Base-by-base conservation (phyloP, 2,888 invertebrate genomes). In the Leucozona laternaria region DNA sequence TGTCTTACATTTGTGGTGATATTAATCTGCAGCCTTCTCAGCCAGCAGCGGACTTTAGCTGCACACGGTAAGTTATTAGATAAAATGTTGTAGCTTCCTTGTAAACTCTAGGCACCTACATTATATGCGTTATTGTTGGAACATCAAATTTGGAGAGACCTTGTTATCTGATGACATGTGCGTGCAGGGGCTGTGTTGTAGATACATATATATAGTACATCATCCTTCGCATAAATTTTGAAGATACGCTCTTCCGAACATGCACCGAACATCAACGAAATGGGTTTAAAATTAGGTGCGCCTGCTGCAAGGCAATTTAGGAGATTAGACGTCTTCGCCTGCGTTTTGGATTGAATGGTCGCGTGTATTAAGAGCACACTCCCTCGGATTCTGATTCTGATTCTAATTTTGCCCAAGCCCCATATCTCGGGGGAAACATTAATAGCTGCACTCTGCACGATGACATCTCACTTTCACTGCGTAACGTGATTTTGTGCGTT, bases 261-360 rank as follows among this genome's bases (percentile, higher is more conserved):
- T 43, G 72, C 75, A 68, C 70, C 37, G 37, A 58, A 37, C 37
- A 55, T 40, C 71, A 48, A 53, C 48, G 68, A 68, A 73, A 78
- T 73, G 73, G 62, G 73, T 82, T 86, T 86, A 79, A 86, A 86
- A 86, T 86, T 86, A 86, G 82, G 73, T 79, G 82, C 86, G 75
- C 53, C 86, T 53, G 70, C 70, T 78, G 64, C 75, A 79, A 64
- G 81, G 71, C 73, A 78, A 79, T 82, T 82, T 64, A 68, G 78
- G 60, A 70, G 82, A 86, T 86, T 81, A 78, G 82, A 31, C 53
- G 57, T 71, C 40, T 28, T 68, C 76, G 71, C 68, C 64, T 75
- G 79, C 2, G 34, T 55, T 53, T 50, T 40, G 17, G 60, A 68
- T 70, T 80, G 77, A 82, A 13, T 77, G 72, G 78, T 82, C 77